Percentiles rank a stretch among this genome's conserved stretches.
Conservation (phyloP, 2,113 vertebrate genomes). For the Elephas maximus region DNA sequence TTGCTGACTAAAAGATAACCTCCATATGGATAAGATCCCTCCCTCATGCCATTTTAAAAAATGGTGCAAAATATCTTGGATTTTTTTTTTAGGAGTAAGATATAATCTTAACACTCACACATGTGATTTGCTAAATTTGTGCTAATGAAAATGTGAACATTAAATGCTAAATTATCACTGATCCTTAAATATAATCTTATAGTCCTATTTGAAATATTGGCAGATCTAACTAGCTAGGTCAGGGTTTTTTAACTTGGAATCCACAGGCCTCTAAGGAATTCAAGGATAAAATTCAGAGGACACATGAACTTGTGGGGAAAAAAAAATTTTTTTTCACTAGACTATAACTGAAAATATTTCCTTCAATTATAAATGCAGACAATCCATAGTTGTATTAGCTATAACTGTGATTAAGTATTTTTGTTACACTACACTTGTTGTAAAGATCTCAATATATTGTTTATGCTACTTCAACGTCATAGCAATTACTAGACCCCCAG, state of each 20-base stretch:
- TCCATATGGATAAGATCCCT: neutral
- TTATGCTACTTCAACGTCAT: neutral
- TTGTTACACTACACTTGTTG: neutral
- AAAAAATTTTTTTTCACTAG: neutral
- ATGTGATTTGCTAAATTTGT: neutral
- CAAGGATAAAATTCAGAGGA: neutral
- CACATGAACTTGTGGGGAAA: neutral
- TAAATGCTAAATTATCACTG: conserved; percentile 8
- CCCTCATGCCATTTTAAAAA: neutral
- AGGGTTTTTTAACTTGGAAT: neutral
- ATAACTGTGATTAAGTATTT: neutral
- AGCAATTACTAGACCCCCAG: neutral
- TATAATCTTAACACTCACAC: conserved; percentile 16
- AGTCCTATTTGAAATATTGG: neutral
- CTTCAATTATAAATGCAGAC: conserved; percentile 15
- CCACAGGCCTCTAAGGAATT: neutral
- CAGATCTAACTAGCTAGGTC: neutral
- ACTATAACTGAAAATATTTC: conserved; percentile 45
- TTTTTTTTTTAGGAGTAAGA: neutral
- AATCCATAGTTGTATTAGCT: neutral
- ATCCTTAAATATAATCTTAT: conserved; percentile 8
- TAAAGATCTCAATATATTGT: neutral
- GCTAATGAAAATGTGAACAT: neutral
- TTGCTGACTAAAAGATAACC: conserved; percentile 13
- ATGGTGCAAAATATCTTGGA: neutral